A percentile compares a stretch with the other conserved stretches of the same genome.
Conservation (phyloP, 2,113 vertebrate genomes). For the Heterochromis multidens region DNA sequence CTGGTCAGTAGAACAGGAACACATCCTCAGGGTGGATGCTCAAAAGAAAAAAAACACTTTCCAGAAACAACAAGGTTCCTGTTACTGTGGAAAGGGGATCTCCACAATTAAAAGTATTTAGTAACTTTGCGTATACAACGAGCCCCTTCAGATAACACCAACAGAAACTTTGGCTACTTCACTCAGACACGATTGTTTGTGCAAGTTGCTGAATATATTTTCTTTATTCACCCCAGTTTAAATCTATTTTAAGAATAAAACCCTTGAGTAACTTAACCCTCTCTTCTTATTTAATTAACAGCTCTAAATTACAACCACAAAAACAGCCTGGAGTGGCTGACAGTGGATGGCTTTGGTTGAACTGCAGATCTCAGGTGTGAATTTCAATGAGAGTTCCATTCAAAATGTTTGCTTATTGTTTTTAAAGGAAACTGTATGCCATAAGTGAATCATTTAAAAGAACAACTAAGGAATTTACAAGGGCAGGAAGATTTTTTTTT, state of each 20-base stretch:
- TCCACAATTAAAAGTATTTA: neutral
- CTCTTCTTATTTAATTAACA: neutral
- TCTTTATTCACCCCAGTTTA: neutral
- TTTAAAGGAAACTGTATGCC: neutral
- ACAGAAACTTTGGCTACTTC: neutral
- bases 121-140: neutral
- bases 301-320: neutral
- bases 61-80: conserved; percentile 4
- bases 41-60: conserved; percentile 48
- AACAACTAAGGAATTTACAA: conserved; percentile 11
- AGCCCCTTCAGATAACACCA: neutral
- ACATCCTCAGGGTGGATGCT: conserved; percentile 44
- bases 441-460: neutral
- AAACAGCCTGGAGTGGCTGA: neutral
- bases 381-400: neutral
- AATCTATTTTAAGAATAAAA: neutral
- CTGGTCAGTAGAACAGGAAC: conserved; percentile 1
- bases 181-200: neutral
- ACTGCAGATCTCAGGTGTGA: neutral
- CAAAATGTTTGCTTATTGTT: neutral
- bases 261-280: neutral
- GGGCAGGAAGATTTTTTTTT: neutral
- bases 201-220: neutral
- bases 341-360: neutral
- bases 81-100: conserved; percentile 26